Conservation (phyloP, 1,140 invertebrate species). For the Drosophila guanche region DNA sequence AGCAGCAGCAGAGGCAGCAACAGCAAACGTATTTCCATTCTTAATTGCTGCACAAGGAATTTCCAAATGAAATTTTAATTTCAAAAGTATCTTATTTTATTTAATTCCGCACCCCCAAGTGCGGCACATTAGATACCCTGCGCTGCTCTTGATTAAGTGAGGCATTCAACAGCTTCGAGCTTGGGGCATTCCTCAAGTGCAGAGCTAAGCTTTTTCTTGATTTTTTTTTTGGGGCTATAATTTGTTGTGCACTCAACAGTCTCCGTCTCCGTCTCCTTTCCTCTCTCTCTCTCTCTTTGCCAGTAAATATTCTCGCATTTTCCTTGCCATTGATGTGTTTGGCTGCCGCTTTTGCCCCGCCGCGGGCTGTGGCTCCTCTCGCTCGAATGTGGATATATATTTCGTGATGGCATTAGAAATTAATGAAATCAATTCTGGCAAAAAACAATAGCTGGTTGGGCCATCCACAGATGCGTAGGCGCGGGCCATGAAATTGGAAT, state of each 20-base stretch:
- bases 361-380: slow-evolving; percentile 41
- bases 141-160: too few species aligned
- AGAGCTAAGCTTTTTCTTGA: background rate
- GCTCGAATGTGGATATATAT: slow-evolving; percentile 32
- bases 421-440: slow-evolving; percentile 76
- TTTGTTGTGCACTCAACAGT: slow-evolving; percentile 23
- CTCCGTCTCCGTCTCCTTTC: too few species aligned
- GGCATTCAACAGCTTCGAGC: background rate
- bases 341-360: slow-evolving; percentile 8
- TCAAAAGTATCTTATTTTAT: slow-evolving; percentile 63
- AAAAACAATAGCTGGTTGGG: slow-evolving; percentile 14
- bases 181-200: background rate
- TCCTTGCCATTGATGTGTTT: slow-evolving; percentile 56
- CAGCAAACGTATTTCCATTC: slow-evolving; percentile 42
- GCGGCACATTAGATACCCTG: too few species aligned
- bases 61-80: slow-evolving; percentile 71
- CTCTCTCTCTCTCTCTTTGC: slow-evolving; percentile 32
- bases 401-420: slow-evolving; percentile 78
- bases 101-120: slow-evolving; percentile 24
- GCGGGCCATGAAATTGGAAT: slow-evolving; percentile 54
- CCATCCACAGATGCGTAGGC: slow-evolving; percentile 19
- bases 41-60: slow-evolving; percentile 76
- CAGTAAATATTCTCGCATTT: slow-evolving; percentile 47
- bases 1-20: slow-evolving; percentile 14
- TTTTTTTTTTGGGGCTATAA: slow-evolving; percentile 58